Conservation (phyloP, 2,797 vertebrate genomes). For the Lycodopsis pacificus region DNA sequence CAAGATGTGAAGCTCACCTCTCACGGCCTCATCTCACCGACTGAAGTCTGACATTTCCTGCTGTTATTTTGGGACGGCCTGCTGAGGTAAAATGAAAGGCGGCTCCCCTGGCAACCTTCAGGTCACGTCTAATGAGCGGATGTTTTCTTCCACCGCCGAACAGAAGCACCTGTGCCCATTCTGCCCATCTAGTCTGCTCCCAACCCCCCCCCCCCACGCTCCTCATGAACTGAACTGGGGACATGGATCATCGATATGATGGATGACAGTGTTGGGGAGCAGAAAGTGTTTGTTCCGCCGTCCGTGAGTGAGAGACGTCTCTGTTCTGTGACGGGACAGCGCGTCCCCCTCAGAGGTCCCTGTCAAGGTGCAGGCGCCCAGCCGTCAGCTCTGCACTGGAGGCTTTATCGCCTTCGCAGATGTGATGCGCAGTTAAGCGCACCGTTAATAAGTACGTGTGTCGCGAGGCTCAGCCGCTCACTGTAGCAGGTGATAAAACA, state of each 20-base stretch:
- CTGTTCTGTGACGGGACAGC: slow-evolving; percentile 15
- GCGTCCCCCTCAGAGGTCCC: slow-evolving; percentile 1
- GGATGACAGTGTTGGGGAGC: slow-evolving; percentile 9
- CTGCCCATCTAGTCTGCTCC: slow-evolving; percentile 11
- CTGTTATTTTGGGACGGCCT: slow-evolving; percentile 66
- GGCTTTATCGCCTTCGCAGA: background rate
- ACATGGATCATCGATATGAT: slow-evolving; percentile 37
- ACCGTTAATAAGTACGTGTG: slow-evolving; percentile 33
- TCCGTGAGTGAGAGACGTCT: slow-evolving; percentile 31
- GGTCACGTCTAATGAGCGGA: slow-evolving; percentile 55
- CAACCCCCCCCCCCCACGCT: background rate
- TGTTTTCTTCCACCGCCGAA: slow-evolving; percentile 18
- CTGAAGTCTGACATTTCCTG: slow-evolving; percentile 71
- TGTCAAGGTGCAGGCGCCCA: slow-evolving; percentile 21
- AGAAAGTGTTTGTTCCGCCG: slow-evolving; percentile 22
- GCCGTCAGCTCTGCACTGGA: background rate
- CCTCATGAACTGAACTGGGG: background rate
- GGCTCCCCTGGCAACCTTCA: slow-evolving; percentile 47
- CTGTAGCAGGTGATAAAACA: slow-evolving; percentile 46
- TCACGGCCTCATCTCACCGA: slow-evolving; percentile 57
- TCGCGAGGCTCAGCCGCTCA: slow-evolving; percentile 39
- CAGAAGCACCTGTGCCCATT: background rate
- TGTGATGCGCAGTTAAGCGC: slow-evolving; percentile 19
- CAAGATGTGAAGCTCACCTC: slow-evolving; percentile 49
- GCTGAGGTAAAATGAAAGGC: slow-evolving; percentile 47